Conservation (phyloP, 2,797 vertebrate genomes). For the Cossypha heuglini region DNA sequence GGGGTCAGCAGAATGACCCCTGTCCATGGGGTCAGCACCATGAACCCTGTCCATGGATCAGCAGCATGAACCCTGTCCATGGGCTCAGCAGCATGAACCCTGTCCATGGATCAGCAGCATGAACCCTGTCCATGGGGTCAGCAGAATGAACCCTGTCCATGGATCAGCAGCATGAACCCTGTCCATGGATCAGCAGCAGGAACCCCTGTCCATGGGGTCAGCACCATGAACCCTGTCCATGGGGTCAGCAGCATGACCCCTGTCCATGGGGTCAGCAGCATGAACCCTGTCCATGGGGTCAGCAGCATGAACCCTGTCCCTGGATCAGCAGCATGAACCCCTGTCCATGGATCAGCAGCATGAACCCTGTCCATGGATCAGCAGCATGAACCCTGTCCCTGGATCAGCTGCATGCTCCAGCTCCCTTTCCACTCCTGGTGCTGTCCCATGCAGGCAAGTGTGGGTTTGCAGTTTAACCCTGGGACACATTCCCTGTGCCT, state of each 20-base stretch:
- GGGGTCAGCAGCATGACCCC: neutral
- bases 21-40: too few relatives aligned
- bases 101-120: too few relatives aligned
- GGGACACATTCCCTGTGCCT: neutral
- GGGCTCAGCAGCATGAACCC: neutral
- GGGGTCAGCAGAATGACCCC: too few relatives aligned
- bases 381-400: neutral
- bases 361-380: neutral
- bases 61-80: too few relatives aligned
- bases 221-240: too few relatives aligned
- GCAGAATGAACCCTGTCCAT: too few relatives aligned
- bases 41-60: too few relatives aligned
- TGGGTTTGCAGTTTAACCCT: neutral
- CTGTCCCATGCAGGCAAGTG: neutral
- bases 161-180: neutral
- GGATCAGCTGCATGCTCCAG: neutral
- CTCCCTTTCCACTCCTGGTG: neutral
- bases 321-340: neutral
- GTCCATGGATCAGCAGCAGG: too few relatives aligned
- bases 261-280: neutral
- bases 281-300: neutral
- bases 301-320: neutral
- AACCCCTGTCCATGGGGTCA: too few relatives aligned
- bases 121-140: too few relatives aligned
- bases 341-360: neutral